Base-by-base conservation (phyloP, 1,140 invertebrate genomes). In the Zaprionus africanus region DNA sequence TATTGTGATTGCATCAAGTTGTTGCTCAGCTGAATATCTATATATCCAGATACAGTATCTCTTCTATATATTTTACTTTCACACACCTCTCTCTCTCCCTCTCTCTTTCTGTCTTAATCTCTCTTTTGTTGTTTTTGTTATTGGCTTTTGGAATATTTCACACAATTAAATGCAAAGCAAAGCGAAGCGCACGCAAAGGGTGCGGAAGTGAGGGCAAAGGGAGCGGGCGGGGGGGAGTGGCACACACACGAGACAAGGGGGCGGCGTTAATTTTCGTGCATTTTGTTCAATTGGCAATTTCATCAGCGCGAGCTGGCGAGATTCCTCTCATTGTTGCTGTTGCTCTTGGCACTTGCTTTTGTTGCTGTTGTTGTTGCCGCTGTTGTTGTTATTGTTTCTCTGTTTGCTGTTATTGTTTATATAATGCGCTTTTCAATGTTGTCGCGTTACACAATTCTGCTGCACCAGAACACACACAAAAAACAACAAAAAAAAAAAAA, bases 111-210 rank as follows among this genome's bases (percentile, higher is more conserved):
- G 19, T 54, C 22, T 5, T 15, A 22, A 22, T 58, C 7, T 31
- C 28, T 24, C 28, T 31, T 7, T 19, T 36, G 26, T 70, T 41
- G 38, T 53, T 59, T 41, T 43, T 58, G 41, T 71, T 43, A 41
- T 58, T 72, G 51, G 38, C 31, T 51, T 67, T 67, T 60, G 36
- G 66, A 69, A 75, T 62, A 61, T 86, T 46, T 87, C 76, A 77
- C 82, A 86, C 83, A 86, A 87, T 87, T 82, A 86, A 86, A 87
- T 82, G 76, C 78, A 78, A 81, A 78, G 70, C 68, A 68, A 81
- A 78, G 70, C 68, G 65, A 56, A 61, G 49, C 65, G 31, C 49
- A 64, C 26, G 24, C 28, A 31, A 31, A 31, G 28, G 22, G 28
- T 5, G 2, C 28, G 31, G 31, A 9, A 46, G n/a, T 17, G 9